Conservation (phyloP, 2,113 vertebrate genomes). For the Passer montanus region DNA sequence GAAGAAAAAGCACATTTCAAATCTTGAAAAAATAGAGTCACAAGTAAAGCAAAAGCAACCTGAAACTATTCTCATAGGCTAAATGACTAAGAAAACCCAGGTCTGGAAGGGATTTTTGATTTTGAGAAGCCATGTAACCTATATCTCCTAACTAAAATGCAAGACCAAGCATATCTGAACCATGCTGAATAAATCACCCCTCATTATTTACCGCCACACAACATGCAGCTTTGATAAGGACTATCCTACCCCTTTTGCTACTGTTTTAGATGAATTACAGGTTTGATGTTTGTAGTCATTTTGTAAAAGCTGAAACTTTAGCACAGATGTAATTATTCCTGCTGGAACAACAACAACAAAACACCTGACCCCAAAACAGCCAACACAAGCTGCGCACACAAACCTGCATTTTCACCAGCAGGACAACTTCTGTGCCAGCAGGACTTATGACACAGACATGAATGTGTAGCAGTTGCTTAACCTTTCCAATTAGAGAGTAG, state of each 20-base stretch:
- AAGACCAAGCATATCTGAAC: background rate
- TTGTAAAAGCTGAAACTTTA: background rate
- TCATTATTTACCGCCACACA: background rate
- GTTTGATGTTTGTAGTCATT: background rate
- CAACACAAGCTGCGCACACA: background rate
- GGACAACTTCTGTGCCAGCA: background rate
- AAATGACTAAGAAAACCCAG: background rate
- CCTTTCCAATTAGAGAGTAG: background rate
- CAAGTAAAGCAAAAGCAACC: background rate
- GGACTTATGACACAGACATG: background rate
- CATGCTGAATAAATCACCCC: background rate
- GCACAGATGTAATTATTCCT: background rate
- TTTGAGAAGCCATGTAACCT: background rate
- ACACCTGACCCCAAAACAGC: background rate
- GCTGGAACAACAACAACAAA: background rate
- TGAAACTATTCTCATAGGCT: background rate
- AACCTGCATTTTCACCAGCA: background rate
- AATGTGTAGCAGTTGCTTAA: background rate
- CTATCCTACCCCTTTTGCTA: background rate
- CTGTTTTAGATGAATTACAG: background rate
- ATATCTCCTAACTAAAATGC: background rate
- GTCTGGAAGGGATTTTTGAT: background rate
- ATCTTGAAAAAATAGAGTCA: background rate
- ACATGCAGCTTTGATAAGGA: background rate
- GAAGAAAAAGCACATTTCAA: background rate